phyloP scores from a whole-genome alignment of 2,113 vertebrate genomes.

The Scartelaos histophorus region DNA sequence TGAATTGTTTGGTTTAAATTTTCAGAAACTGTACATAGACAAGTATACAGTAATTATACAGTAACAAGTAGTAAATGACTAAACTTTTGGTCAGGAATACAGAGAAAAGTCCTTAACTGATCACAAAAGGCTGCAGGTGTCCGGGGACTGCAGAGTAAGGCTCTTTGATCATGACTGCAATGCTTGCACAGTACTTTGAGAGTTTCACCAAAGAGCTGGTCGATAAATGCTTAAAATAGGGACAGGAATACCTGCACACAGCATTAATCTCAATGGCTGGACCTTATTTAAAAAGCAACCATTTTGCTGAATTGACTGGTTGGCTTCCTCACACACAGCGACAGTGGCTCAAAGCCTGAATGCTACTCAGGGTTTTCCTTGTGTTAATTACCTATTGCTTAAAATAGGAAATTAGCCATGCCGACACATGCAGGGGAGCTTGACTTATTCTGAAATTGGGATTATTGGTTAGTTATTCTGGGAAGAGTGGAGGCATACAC shows the following conservation, averaged over 20 bases:
- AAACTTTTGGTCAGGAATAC: too few species aligned
- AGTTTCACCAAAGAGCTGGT: constrained; percentile 66
- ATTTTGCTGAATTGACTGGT: constrained; percentile 66
- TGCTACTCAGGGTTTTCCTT: constrained; percentile 17
- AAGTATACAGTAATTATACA: too few species aligned
- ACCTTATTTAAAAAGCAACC: constrained; percentile 55
- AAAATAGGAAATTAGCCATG: constrained; percentile 24
- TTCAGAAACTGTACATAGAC: too few species aligned
- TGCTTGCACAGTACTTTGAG: constrained; percentile 73
- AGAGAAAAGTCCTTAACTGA: not conserved
- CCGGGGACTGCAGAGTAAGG: constrained; percentile 40
- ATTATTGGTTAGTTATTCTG: not conserved
- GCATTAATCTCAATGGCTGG: constrained; percentile 68
- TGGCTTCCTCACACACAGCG: constrained; percentile 22
- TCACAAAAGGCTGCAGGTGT: constrained; percentile 21
- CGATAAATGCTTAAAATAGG: constrained; percentile 72
- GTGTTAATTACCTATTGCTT: constrained; percentile 45
- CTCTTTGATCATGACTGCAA: constrained; percentile 45
- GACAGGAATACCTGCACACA: constrained; percentile 66
- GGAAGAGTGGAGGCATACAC: constrained; percentile 13
- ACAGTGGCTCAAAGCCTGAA: constrained; percentile 36
- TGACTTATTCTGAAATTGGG: not conserved
- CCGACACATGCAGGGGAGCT: not conserved
- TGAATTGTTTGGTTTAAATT: too few species aligned
- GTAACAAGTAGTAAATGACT: too few species aligned